These are phyloP conservation scores for Heliconius hermathena DNA, from an alignment of 1,140 invertebrate species.

Conservation along the genomic window DNA sequence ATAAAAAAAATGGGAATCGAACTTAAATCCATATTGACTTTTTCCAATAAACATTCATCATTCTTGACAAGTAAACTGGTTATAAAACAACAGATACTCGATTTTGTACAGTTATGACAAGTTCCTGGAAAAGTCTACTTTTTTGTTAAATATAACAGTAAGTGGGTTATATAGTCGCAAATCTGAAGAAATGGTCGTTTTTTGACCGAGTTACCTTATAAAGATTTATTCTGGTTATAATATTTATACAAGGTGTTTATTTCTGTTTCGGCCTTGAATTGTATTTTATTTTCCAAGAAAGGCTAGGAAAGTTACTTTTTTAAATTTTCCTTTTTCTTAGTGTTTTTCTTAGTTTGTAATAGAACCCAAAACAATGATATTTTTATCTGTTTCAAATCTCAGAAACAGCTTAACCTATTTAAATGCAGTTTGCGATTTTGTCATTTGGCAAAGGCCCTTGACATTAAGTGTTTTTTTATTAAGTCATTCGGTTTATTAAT, in stretches of 20 bases:
- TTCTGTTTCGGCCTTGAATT: neutral
- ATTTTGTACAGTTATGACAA: conserved; percentile 10
- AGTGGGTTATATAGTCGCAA: neutral
- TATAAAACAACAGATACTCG: neutral
- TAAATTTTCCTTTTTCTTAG: no score
- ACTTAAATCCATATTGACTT: neutral
- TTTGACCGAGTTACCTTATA: neutral
- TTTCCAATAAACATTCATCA: neutral
- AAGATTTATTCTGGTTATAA: neutral
- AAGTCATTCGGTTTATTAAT: no score
- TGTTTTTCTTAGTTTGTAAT: no score
- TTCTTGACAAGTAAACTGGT: neutral
- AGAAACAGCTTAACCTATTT: no score
- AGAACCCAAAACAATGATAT: no score
- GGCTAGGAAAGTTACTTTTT: no score
- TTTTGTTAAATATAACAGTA: neutral
- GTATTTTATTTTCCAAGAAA: no score
- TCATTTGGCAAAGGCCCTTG: no score
- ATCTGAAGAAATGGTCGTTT: neutral
- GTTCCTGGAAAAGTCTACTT: neutral
- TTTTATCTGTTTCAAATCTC: no score
- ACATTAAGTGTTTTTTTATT: no score
- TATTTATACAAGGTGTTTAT: neutral
- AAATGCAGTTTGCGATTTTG: no score
- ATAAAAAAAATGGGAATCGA: neutral